phyloP scores from a whole-genome alignment of 2,113 vertebrate species.

The Phylloscopus trochilus region DNA sequence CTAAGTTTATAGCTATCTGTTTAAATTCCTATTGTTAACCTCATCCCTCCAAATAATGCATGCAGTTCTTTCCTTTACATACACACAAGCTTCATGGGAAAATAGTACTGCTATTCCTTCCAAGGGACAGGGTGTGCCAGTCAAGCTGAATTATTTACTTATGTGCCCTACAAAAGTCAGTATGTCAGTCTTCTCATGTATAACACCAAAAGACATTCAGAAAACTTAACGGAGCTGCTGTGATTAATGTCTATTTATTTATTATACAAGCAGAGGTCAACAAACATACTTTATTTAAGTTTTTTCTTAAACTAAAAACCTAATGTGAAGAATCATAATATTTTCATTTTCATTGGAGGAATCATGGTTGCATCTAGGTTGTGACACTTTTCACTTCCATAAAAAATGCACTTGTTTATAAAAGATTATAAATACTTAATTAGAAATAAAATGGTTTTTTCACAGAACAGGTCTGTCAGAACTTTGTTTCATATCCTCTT shows the following conservation, averaged over 20 bases:
- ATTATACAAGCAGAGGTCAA: neutral
- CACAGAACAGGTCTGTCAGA: neutral
- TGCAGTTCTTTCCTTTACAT: neutral
- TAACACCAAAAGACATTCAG: neutral
- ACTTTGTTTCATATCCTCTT: neutral
- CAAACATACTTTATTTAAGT: neutral
- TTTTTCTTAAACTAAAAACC: neutral
- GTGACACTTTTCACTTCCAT: neutral
- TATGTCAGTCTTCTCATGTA: neutral
- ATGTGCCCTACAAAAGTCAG: neutral
- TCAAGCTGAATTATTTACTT: neutral
- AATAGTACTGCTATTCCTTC: neutral
- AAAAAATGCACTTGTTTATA: neutral
- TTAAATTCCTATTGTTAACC: neutral
- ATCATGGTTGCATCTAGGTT: neutral
- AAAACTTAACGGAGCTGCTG: neutral
- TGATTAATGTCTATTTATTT: neutral
- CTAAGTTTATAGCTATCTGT: neutral
- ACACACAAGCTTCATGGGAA: neutral
- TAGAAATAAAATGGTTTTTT: neutral
- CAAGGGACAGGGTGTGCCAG: neutral
- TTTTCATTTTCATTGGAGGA: neutral
- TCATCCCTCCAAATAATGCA: neutral
- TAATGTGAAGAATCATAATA: neutral
- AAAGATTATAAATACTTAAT: neutral